Base-by-base conservation (phyloP, 2,888 invertebrate genomes). In the Cephalotes varians region DNA sequence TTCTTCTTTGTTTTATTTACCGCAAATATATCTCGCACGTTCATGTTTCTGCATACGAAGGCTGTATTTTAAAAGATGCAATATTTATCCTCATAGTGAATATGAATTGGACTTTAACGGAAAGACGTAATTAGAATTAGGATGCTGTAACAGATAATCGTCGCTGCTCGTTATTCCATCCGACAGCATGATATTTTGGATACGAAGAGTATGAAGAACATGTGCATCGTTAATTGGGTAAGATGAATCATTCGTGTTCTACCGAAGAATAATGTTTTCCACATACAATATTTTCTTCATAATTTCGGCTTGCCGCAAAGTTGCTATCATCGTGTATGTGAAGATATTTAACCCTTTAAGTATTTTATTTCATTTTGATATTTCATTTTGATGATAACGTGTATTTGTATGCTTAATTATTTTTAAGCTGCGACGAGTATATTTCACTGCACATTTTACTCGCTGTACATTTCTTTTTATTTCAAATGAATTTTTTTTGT, bases 181-280 rank as follows among this genome's bases (percentile, higher is more conserved):
- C 6, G 47, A 47, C 18, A 25, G 56, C 4, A 3, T n/a, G 51
- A 76, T 51, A 69, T 69, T 67, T 69, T 67, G 76, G 71, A 12
- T 15, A 77, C 71, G 40, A 69, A 54, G 28, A 3, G 7, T 31
- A 65, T 65, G 67, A 31, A 67, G 34, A 67, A 40, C 69, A 1
- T 37, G 62, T 47, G 25, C 12, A 37, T 67, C 40, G 69, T 69
- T 77, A 54, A 77, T 77, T 77, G 54, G 40, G 6, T 28, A 15
- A 76, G 54, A 77, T 77, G 69, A 54, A 40, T 76, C 76, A 76
- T 51, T 67, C 76, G 21, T 54, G 40, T 69, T 69, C 40, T 10
- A 77, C 40, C 31, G n/a, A 15, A n/a, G 15, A 69, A 21, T 67
- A 54, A 54, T 31, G n/a, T n/a, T 37, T 54, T 77, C 76, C 28